Evolutionary conservation across 2,797 vertebrate species (phyloP).

Genomic region (Coregonus suidteri): DNA sequence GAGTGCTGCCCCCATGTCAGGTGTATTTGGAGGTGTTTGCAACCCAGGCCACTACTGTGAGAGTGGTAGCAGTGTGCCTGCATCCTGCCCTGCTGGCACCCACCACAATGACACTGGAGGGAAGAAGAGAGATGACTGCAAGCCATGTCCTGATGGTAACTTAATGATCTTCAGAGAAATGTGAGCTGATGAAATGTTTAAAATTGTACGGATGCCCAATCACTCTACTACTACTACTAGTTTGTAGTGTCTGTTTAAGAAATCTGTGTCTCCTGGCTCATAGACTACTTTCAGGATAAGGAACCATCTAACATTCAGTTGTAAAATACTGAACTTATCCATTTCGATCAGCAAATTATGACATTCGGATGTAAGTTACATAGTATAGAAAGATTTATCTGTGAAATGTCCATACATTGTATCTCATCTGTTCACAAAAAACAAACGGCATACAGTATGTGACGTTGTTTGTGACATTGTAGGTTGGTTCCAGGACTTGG

Average conservation of each 20-base stretch:
- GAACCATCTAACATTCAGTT: too few relatives aligned
- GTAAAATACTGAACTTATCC: too few relatives aligned
- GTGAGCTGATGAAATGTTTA: background rate
- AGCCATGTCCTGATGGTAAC: constrained; percentile 78
- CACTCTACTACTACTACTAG: too few relatives aligned
- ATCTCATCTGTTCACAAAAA: background rate
- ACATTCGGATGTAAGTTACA: too few relatives aligned
- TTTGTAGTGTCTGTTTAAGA: too few relatives aligned
- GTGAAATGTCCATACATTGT: background rate
- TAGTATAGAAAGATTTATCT: too few relatives aligned
- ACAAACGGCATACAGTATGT: constrained; percentile 15
- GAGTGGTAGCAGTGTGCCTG: constrained; percentile 73
- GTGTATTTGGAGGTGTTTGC: constrained; percentile 74
- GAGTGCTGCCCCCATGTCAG: constrained; percentile 65
- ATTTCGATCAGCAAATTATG: too few relatives aligned
- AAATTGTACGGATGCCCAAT: too few relatives aligned
- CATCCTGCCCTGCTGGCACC: constrained; percentile 78
- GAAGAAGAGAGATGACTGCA: constrained; percentile 73
- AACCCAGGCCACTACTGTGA: constrained; percentile 82
- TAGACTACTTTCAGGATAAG: too few relatives aligned
- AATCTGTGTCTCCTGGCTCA: too few relatives aligned
- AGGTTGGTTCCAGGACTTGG: constrained; percentile 80
- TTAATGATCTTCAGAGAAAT: background rate
- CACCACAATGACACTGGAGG: constrained; percentile 73
- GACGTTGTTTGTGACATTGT: constrained; percentile 6